phyloP scores from a whole-genome alignment of 1,140 invertebrate species.

The Chelonus insularis region DNA sequence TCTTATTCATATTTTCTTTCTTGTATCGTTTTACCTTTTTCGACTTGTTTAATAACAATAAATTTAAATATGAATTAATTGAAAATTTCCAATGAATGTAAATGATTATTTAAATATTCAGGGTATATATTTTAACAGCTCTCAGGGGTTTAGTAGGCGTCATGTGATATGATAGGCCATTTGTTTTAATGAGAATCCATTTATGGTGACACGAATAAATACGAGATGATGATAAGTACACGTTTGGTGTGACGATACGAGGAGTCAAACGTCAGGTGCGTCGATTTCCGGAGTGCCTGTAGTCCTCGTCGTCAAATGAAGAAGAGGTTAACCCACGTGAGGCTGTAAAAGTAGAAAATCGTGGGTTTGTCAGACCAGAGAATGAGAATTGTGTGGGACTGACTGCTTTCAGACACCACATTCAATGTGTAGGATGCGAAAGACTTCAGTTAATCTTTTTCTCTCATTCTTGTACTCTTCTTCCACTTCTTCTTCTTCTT shows the following conservation, averaged over 20 bases:
- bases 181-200: constrained; percentile 16
- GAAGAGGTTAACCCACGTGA: constrained; percentile 9
- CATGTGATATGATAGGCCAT: neutral
- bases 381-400: constrained; percentile 14
- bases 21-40: constrained; percentile 12
- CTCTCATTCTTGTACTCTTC: neutral
- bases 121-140: no score
- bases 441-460: constrained; percentile 1
- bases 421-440: constrained; percentile 20
- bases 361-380: constrained; percentile 6
- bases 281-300: constrained; percentile 8
- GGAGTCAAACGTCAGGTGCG: neutral
- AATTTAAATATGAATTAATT: no score
- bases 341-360: constrained; percentile 23
- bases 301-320: neutral
- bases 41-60: neutral
- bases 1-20: constrained; percentile 12
- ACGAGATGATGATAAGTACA: no score
- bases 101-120: no score
- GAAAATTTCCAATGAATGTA: no score
- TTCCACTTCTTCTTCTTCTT: neutral
- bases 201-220: constrained; percentile 5
- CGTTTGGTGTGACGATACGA: neutral
- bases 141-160: neutral
- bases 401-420: neutral